A percentile compares a stretch with the other conserved stretches of the same genome.
phyloP scores from a whole-genome alignment of 2,113 vertebrate genomes.

The Percopsis transmontana region DNA sequence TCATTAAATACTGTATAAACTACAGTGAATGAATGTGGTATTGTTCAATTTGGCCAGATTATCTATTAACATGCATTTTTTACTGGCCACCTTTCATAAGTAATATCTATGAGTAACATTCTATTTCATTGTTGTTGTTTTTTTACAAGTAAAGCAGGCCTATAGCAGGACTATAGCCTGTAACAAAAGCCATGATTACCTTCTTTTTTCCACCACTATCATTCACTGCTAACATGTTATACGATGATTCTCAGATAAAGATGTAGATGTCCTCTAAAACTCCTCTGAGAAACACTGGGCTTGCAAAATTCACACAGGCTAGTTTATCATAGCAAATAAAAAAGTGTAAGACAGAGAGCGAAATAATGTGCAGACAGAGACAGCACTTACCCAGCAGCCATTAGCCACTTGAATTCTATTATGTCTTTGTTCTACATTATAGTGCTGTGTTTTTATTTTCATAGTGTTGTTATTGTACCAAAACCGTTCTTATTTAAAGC shows the following conservation, averaged over 20 bases:
- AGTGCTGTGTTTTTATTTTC: no score
- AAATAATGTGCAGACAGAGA: background rate
- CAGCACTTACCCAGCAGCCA: no score
- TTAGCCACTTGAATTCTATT: no score
- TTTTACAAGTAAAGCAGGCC: no score
- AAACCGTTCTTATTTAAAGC: background rate
- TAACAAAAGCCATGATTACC: background rate
- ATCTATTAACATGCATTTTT: no score
- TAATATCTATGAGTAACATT: no score
- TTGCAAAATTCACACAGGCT: constrained; percentile 15
- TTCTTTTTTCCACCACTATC: background rate
- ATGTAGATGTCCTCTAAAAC: constrained; percentile 1
- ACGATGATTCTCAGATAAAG: background rate
- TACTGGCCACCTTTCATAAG: no score
- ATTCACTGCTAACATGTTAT: background rate
- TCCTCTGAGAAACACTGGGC: constrained; percentile 1
- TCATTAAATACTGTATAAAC: no score
- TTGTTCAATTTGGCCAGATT: no score
- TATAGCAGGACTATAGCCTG: no score
- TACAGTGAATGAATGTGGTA: no score
- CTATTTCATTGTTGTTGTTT: no score
- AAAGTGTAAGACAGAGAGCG: background rate
- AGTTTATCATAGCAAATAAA: constrained; percentile 11
- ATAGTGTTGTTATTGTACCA: background rate
- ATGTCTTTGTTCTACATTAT: background rate